These are phyloP conservation scores for Chlorodrepanis virens DNA, from an alignment of 2,113 vertebrate genomes.

Conservation along the genomic window DNA sequence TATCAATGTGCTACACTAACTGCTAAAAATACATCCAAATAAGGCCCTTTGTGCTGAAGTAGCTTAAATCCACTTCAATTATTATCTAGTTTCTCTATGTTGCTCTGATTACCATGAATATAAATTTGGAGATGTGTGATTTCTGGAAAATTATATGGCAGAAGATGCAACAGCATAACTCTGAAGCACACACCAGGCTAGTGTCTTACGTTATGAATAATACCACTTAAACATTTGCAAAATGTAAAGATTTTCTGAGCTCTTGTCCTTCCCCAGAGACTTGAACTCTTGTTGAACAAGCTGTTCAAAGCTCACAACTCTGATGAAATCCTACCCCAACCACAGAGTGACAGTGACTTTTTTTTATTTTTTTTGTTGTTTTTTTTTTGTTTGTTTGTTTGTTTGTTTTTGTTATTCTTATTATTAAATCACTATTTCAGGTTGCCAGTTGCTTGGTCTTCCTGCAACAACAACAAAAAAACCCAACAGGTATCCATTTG, in stretches of 20 bases:
- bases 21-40: slow-evolving; percentile 67
- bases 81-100: slow-evolving; percentile 66
- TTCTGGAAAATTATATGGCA: slow-evolving; percentile 34
- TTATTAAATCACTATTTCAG: neutral
- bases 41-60: slow-evolving; percentile 61
- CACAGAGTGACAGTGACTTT: neutral
- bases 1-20: slow-evolving; percentile 46
- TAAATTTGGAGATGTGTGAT: slow-evolving; percentile 30
- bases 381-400: too few species aligned
- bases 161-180: neutral
- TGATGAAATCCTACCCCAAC: neutral
- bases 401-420: neutral
- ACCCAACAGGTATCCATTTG: neutral
- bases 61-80: slow-evolving; percentile 60
- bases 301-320: slow-evolving; percentile 16
- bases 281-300: slow-evolving; percentile 23
- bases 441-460: neutral
- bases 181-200: neutral
- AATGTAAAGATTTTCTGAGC: neutral
- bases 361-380: neutral
- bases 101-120: slow-evolving; percentile 50
- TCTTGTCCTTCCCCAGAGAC: slow-evolving; percentile 2
- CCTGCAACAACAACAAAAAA: neutral
- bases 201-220: neutral
- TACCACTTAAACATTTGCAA: slow-evolving; percentile 40